Base-by-base conservation (phyloP, 2,797 vertebrate genomes). In the Tinamus major region DNA sequence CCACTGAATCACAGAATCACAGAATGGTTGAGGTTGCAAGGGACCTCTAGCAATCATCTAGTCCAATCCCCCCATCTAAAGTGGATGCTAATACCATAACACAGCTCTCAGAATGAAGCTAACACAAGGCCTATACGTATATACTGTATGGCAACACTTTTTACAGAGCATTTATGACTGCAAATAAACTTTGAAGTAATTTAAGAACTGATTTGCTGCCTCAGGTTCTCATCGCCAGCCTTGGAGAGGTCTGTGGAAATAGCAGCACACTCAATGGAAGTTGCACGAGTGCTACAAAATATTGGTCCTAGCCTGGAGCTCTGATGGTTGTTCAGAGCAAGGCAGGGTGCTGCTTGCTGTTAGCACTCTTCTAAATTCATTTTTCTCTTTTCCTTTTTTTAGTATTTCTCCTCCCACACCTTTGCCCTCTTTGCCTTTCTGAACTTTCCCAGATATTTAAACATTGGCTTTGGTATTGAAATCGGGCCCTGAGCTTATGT, bases 381-480 rank as follows among this genome's bases (percentile, higher is more conserved):
- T 85, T 78, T 72, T 92, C 33, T 72, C 15, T 44, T 79, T 76
- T 72, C 8, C 16, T 42, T 85, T 89, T 61, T 68, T 68, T 2
- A 62, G 11, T 71, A 48, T 94, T 90, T 92, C 77, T 92, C 33
- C 71, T 92, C 79, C 78, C 41, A 84, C 37, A 85, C 35, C 82
- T 91, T 79, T 49, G 31, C 51, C 68, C 48, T 59, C 42, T 85
- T 92, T 78, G 59, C 37, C 69, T 90, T 91, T 92, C 92, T 94
- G 86, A 94, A 77, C 75, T 59, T n/a, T 68, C 69, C 39, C 18
- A 77, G n/a, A 81, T 87, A 77, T 85, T 94, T 80, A 81, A 92
- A 84, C 51, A 37, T 55, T 67, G 49, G 49, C 64, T 83, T 94
- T 92, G 41, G 70, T 93, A 61, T 62, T 85, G 72, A 91, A 94